Evolutionary conservation across 2,797 vertebrate species (phyloP).

Genomic region (Sebastes miniatus): DNA sequence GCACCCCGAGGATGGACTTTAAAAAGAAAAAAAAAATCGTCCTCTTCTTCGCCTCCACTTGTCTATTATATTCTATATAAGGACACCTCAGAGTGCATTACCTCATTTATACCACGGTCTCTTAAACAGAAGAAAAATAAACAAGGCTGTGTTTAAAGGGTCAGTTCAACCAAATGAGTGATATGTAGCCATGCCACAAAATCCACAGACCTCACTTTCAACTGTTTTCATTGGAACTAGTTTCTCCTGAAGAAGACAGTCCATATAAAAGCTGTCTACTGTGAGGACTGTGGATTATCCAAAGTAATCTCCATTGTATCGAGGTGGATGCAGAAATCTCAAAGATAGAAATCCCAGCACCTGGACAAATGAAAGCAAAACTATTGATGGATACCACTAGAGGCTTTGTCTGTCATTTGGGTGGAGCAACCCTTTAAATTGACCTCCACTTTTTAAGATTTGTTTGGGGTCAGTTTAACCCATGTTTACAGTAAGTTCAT

Average conservation of each 20-base stretch:
- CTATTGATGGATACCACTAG: not conserved
- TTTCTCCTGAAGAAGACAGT: not conserved
- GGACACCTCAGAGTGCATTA: not conserved
- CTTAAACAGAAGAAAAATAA: not conserved
- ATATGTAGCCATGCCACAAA: not conserved
- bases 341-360: not conserved
- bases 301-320: not conserved
- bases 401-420: not conserved
- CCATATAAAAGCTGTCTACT: not conserved
- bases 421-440: not conserved
- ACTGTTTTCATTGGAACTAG: not conserved
- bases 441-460: not conserved
- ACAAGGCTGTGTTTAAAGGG: not conserved
- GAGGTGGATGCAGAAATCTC: not conserved
- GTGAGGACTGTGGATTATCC: not conserved
- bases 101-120: not conserved
- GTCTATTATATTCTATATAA: not conserved
- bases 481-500: not conserved
- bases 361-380: not conserved
- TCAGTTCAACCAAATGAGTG: not conserved
- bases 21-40: not conserved
- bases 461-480: too few relatives aligned
- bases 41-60: not conserved
- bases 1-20: not conserved
- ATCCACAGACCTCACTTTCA: too few relatives aligned